Evolutionary conservation across 2,113 vertebrate genomes (phyloP), one percentile per base, ranked within the genome.

Genomic region (Ancistrus triradiatus): DNA sequence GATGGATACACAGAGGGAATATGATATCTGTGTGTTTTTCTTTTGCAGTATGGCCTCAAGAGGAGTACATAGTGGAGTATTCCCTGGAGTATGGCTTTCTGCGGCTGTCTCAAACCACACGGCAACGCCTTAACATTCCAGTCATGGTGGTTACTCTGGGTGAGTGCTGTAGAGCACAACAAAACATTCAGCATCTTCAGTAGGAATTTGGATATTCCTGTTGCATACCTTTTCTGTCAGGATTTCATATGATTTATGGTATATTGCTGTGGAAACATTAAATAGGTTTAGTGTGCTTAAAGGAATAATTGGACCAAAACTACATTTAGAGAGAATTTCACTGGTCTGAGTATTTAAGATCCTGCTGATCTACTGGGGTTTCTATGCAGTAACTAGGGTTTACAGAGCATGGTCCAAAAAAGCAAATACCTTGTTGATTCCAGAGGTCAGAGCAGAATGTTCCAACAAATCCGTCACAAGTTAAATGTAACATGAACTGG

Each of bases 131-230:
- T 52, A 93, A 92, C 86, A 96, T 99, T 80, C 95, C 96, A 0
- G 95, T 99, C 68, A 98, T 98, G 96, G 94, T 98, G 46, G 96
- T 98, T 63, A 98, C 95, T 0, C 80, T 98, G 64, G 95, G 96
- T 98, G 75, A 92, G 90, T 63, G 19, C 19, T n/a, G 59, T 25
- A 69, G 33, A 8, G 35, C 14, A 15, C 33, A 10, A 17, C 17
- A 33, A 24, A 46, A 42, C 50, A 10, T 18, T 2, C 13, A 42
- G 38, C n/a, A 14, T n/a, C 38, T 1, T 5, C n/a, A 31, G 27
- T 3, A 7, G 27, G 27, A 31, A 31, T 31, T 7, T 31, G 27
- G 3, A 31, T 31, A 31, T 44, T 4, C 4, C n/a, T 17, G 3
- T 4, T 3, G 2, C 6, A 7, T 8, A 35, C 1, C 9, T 8